phyloP scores from a whole-genome alignment of 1,140 invertebrate species.

The Pemphigus obesinymphae region DNA sequence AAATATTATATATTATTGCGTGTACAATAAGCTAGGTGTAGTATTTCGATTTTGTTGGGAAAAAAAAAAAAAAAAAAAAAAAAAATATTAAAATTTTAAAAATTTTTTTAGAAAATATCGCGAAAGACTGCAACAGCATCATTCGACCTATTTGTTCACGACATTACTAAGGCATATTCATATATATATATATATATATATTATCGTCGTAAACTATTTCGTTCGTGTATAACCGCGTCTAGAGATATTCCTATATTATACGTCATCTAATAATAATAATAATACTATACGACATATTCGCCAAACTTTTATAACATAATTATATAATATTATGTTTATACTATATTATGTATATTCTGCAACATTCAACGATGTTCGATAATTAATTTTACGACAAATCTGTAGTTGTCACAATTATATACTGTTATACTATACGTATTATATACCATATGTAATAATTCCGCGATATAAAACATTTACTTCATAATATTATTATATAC shows the following conservation, averaged over 20 bases:
- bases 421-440: background rate
- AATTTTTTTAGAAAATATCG: background rate
- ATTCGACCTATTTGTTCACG: conserved; percentile 11
- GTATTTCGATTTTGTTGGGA: background rate
- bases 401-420: background rate
- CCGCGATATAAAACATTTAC: background rate
- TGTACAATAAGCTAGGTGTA: too few species aligned
- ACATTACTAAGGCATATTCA: background rate
- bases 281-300: background rate
- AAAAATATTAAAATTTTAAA: too few species aligned
- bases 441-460: background rate
- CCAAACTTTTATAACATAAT: background rate
- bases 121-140: background rate
- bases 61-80: too few species aligned
- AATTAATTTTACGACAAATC: background rate
- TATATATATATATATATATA: background rate
- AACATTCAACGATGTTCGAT: background rate
- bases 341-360: too few species aligned
- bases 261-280: too few species aligned
- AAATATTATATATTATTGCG: too few species aligned
- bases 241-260: background rate
- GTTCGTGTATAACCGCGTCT: background rate
- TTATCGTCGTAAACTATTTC: background rate
- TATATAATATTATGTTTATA: background rate
- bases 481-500: background rate